Conservation (phyloP, 64 coral and sea anemone species). For the Stichodactyla mertensii region DNA sequence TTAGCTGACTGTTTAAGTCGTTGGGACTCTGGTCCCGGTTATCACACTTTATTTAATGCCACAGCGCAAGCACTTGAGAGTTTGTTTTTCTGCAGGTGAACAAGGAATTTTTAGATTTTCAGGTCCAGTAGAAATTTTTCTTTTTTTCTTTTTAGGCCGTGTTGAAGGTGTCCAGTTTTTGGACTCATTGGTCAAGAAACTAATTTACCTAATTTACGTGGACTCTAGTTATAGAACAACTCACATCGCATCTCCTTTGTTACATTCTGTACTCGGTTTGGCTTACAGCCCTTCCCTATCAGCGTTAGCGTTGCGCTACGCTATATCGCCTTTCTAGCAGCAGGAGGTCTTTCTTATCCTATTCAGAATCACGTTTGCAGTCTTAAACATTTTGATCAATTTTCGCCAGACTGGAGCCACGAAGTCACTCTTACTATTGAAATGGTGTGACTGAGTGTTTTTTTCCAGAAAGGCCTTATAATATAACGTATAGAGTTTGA, state of each 20-base stretch:
- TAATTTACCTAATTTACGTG: background rate
- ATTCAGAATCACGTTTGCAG: conserved; percentile 23
- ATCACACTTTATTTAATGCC: too few species aligned
- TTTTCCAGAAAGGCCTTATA: conserved; percentile 4
- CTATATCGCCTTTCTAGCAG: conserved; percentile 12
- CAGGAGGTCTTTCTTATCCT: conserved; percentile 9
- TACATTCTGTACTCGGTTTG: background rate
- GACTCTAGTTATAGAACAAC: conserved; percentile 18
- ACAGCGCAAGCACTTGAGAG: too few species aligned
- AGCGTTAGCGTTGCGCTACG: background rate
- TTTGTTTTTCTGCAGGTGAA: too few species aligned
- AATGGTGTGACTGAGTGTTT: conserved; percentile 35
- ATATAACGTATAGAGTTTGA: conserved; percentile 32
- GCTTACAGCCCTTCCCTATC: conserved; percentile 10
- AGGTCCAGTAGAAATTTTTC: too few species aligned
- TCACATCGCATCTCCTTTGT: background rate
- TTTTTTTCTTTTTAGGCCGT: too few species aligned
- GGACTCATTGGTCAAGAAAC: background rate
- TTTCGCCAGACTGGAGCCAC: conserved; percentile 13
- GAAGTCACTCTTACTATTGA: too few species aligned
- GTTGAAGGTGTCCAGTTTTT: background rate
- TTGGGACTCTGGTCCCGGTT: too few species aligned
- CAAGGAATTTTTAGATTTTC: too few species aligned
- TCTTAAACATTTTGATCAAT: conserved; percentile 26
- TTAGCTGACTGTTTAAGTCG: too few species aligned